Base-by-base conservation (phyloP, 2,888 invertebrate genomes). In the Morpho helenor region DNA sequence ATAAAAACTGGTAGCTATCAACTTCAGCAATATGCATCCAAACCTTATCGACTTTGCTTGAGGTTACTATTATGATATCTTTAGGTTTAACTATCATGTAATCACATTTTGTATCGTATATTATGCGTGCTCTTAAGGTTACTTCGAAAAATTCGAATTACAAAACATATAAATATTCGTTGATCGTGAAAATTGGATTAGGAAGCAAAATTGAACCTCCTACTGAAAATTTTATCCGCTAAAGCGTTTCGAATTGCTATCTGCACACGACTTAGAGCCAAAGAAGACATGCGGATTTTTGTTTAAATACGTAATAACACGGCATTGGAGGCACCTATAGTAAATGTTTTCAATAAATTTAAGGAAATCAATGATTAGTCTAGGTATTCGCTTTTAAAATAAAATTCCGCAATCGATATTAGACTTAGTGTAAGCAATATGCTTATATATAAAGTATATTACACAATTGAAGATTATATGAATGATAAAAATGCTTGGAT, bases 151-250 rank as follows among this genome's bases (percentile, higher is more conserved):
- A 74, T 72, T 72, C 75, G 73, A 76, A 72, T 75, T 77, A 77
- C 76, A 87, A 85, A 85, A 83, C 79, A 80, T 87, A 85, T 80
- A 82, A 87, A 87, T 82, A 85, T 89, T 89, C 89, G 89, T 89
- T 89, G 89, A 87, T 77, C 82, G 73, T 84, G 77, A 80, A 81
- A 78, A 77, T 77, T 79, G 78, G 76, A 79, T 80, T 83, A 78
- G 79, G 78, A 87, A 86, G 86, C 84, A 77, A 84, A 82, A 75
- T 75, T 73, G 31, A 31, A 31, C 31, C 31, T 10, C 75, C 74
- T 77, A 80, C 74, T 72, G 76, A 74, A 76, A 78, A 71, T 60
- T 31, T 59, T 72, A 73, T 70, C 71, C 73, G 71, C 68, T 72
- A 71, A 72, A 71, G 69, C 68, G 67, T 63, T 71, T 64, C 65